Evolutionary conservation across 2,797 vertebrate species (phyloP), one percentile per base, ranked within the genome.

Genomic region (Austrolebias charrua): DNA sequence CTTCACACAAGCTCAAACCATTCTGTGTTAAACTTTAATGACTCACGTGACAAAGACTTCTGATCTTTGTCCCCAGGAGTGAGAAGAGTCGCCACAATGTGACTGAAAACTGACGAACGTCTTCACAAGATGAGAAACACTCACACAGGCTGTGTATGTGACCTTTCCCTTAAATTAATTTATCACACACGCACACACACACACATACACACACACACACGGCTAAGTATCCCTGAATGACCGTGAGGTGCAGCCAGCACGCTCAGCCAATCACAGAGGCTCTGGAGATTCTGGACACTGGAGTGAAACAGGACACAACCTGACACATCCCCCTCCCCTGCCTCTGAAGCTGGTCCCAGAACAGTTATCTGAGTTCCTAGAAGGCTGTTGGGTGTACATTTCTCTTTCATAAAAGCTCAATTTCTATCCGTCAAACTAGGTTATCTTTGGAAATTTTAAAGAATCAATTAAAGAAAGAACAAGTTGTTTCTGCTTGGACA

Each of bases 161-260:
- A 72, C 69, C 77, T 72, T 79, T 75, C 46, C 61, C 0, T 49
- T 18, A 24, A 62, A 28, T 52, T 60, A 59, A 66, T 72, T 58
- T 68, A 72, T 38, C 60, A 15, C 38, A 42, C 53, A 40, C 35
- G 3, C 24, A 24, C 24, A 24, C 24, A 24, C 24, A 24, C 24
- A 24, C 24, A 24, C 24, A 24, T 3, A 24, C 24, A 24, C 24
- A 53, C 31, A 35, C 28, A 46, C 68, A 55, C 55, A 51, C 55
- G 51, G 50, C 44, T 7, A 14, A 12, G 28, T 79, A 58, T 69
- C 80, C 82, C 85, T 59, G 78, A 50, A 72, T 75, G 78, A 84
- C 74, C 70, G 60, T 0, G 40, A 63, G 40, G 19, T 63, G 38
- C 33, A 47, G 60, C 60, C 64, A 54, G 42, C 14, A 14, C 53